Evolutionary conservation across 2,113 vertebrate species (phyloP).

Genomic region (Rhinoderma darwinii): DNA sequence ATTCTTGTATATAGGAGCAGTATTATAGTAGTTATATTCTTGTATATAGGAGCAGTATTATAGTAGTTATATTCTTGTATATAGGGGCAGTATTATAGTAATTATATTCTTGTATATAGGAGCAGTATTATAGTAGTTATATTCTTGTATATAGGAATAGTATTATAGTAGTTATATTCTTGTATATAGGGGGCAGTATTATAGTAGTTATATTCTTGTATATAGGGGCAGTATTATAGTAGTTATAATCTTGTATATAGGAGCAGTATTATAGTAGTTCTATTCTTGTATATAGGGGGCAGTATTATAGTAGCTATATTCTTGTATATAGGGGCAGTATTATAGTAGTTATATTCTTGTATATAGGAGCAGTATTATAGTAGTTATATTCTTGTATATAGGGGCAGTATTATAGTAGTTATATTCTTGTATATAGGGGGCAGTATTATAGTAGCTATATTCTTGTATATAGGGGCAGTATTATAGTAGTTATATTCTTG

Average conservation of each 20-base stretch:
- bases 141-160: neutral
- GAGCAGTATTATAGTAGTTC: no score
- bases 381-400: conserved; percentile 1
- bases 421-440: neutral
- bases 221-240: no score
- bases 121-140: neutral
- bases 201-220: conserved; percentile 3
- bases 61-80: neutral
- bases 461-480: neutral
- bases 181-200: conserved; percentile 1
- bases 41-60: no score
- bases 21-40: no score
- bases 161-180: conserved; percentile 13
- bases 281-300: no score
- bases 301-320: no score
- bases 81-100: neutral
- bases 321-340: neutral
- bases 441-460: conserved; percentile 1
- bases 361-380: no score
- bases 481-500: conserved; percentile 8
- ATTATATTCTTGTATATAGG: neutral
- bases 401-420: neutral
- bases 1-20: no score
- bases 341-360: conserved; percentile 17
- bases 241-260: no score